These are phyloP conservation scores for Patiria pectinifera DNA, from an alignment of 53 echinoderm and acorn worm genomes.

Conservation along the genomic window DNA sequence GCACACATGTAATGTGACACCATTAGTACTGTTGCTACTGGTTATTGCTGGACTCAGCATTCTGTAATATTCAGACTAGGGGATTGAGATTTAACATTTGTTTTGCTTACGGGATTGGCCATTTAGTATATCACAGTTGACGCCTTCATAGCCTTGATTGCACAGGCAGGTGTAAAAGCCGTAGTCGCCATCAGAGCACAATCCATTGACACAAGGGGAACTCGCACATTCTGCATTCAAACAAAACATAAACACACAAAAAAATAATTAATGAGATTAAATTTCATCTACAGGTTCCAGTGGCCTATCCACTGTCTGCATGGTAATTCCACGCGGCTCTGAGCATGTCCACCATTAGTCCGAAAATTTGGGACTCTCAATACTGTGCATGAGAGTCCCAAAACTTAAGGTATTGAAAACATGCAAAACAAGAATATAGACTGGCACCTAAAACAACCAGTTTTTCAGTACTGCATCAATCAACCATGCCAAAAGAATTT, in stretches of 20 bases:
- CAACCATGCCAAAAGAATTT: no score
- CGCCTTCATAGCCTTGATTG: slow-evolving; percentile 63
- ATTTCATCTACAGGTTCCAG: background rate
- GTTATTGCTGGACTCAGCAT: no score
- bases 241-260: background rate
- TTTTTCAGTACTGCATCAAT: no score
- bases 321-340: background rate
- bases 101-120: background rate
- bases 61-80: no score
- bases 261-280: background rate
- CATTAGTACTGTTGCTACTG: no score
- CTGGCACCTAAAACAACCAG: no score
- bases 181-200: slow-evolving; percentile 62
- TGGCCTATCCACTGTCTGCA: background rate
- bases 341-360: background rate
- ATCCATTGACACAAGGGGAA: slow-evolving; percentile 36
- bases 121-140: slow-evolving; percentile 70
- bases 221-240: slow-evolving; percentile 57
- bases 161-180: slow-evolving; percentile 89
- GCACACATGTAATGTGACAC: no score
- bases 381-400: no score
- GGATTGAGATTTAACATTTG: background rate
- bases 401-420: no score
- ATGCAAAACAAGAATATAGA: no score
- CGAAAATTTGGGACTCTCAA: no score